Conservation (phyloP, 2,113 vertebrate species). For the Brachionichthys hirsutus region DNA sequence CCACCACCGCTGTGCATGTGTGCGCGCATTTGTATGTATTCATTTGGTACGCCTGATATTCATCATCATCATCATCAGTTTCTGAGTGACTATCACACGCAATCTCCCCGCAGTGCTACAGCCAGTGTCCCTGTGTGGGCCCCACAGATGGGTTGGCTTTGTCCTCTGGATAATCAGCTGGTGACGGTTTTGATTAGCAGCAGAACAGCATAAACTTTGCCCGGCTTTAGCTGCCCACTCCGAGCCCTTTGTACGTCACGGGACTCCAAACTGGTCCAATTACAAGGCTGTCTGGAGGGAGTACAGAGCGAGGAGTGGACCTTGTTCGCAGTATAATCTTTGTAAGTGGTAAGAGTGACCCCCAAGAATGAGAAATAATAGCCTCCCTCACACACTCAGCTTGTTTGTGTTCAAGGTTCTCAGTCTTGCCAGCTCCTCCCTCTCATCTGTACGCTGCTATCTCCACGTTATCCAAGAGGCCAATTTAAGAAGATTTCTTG, state of each 20-base stretch:
- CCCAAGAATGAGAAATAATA: slow-evolving; percentile 36
- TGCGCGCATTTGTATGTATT: slow-evolving; percentile 33
- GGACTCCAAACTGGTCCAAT: slow-evolving; percentile 17
- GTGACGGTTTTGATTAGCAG: slow-evolving; percentile 56
- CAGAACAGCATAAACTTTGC: slow-evolving; percentile 40
- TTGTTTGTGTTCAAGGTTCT: slow-evolving; percentile 43
- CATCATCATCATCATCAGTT: slow-evolving; percentile 27
- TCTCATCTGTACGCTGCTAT: slow-evolving; percentile 3
- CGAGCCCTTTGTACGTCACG: slow-evolving; percentile 52
- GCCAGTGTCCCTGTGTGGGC: slow-evolving; percentile 48
- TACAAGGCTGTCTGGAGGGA: slow-evolving; percentile 43
- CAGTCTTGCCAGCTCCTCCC: slow-evolving; percentile 22
- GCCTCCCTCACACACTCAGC: slow-evolving; percentile 28
- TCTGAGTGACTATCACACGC: slow-evolving; percentile 21
- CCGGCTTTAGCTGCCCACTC: slow-evolving; percentile 21
- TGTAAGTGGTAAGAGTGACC: slow-evolving; percentile 33
- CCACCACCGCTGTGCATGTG: slow-evolving; percentile 6
- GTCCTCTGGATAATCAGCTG: slow-evolving; percentile 54
- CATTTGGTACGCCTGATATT: slow-evolving; percentile 33
- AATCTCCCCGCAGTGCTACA: slow-evolving; percentile 17
- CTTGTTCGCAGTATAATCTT: slow-evolving; percentile 34
- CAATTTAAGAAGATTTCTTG: too few species aligned
- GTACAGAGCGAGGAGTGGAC: slow-evolving; percentile 27
- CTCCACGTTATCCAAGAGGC: too few species aligned
- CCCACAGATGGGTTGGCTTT: slow-evolving; percentile 43